These are phyloP conservation scores for Pantherophis vulpinus DNA, from an alignment of 2,797 vertebrate genomes.

Conservation along the genomic window DNA sequence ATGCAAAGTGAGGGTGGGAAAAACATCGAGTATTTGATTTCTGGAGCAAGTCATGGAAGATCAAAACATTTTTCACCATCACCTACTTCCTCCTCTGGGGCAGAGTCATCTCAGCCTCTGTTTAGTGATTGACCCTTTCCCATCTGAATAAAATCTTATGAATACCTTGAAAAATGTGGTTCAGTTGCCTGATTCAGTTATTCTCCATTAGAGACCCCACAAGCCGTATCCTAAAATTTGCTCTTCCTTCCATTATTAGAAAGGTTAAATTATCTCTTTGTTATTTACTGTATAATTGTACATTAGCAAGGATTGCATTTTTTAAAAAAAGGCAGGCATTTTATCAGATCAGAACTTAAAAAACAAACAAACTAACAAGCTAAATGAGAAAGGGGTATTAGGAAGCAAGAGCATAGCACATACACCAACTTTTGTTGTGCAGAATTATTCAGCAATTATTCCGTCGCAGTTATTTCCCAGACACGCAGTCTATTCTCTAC, in stretches of 20 bases:
- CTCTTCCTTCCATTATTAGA: not conserved
- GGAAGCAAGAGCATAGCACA: not conserved
- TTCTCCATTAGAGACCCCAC: not conserved
- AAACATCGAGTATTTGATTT: constrained; percentile 33
- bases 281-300: not conserved
- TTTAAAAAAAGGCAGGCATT: not conserved
- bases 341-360: not conserved
- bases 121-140: constrained; percentile 14
- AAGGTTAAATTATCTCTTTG: not conserved
- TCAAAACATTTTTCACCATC: constrained; percentile 40
- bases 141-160: not conserved
- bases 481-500: not conserved
- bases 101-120: not conserved
- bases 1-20: constrained; percentile 57
- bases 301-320: not conserved
- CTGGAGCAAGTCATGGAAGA: constrained; percentile 46
- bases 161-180: not conserved
- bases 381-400: not conserved
- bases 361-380: not conserved
- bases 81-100: constrained; percentile 5
- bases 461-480: not conserved
- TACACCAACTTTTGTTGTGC: not conserved
- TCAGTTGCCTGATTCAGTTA: not conserved
- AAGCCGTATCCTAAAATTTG: not conserved
- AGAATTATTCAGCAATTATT: not conserved